Evolutionary conservation across 2,797 vertebrate species (phyloP).

Genomic region (Syngnathus rostellatus): DNA sequence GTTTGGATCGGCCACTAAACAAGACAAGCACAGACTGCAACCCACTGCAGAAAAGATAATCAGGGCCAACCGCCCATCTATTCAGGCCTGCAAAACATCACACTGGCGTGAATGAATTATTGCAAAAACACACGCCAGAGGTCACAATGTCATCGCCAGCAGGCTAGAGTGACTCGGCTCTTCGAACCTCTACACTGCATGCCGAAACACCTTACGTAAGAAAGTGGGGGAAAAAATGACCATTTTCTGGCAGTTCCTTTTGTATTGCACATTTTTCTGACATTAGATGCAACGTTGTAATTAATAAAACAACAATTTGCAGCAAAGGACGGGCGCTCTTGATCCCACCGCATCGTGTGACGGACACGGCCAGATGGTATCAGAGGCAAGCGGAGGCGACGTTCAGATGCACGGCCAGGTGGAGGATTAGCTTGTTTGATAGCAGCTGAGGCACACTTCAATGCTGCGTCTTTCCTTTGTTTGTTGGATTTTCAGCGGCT

Average conservation of each 20-base stretch:
- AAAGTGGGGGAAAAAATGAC: too few relatives aligned
- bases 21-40: too few relatives aligned
- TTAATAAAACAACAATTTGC: background rate
- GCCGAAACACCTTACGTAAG: too few relatives aligned
- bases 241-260: too few relatives aligned
- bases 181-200: too few relatives aligned
- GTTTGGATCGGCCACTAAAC: too few relatives aligned
- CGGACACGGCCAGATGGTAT: background rate
- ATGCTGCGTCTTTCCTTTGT: background rate
- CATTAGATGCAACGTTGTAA: background rate
- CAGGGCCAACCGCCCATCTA: too few relatives aligned
- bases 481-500: background rate
- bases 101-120: background rate
- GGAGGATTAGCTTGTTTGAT: constrained; percentile 3
- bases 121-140: background rate
- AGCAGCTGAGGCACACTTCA: background rate
- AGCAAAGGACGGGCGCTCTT: background rate
- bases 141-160: background rate
- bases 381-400: background rate
- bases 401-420: background rate
- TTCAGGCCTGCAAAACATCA: background rate
- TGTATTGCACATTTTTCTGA: background rate
- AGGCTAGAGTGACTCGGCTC: too few relatives aligned
- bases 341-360: background rate
- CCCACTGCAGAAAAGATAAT: too few relatives aligned